Base-by-base conservation (phyloP, 1,140 invertebrate species). In the Stenopsyche tienmushanensis region DNA sequence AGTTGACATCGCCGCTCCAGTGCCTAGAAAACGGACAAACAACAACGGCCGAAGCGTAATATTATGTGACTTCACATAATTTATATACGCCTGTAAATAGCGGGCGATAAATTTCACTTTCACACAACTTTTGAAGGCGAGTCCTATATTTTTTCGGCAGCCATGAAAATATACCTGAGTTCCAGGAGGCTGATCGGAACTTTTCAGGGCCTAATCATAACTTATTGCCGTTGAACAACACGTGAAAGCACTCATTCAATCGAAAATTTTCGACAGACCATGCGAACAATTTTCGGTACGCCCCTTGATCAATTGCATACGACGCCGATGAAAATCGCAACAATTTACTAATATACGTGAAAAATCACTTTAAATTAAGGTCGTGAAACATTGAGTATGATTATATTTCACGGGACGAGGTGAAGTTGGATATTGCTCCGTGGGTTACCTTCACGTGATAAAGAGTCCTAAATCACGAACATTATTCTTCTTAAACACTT, bases 21-120 rank as follows among this genome's bases (percentile, higher is more conserved):
- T 24, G 39, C 57, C 17, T 52, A 62, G 45, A 39, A 62, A 62
- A 62, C 34, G 59, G 59, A 62, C 59, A 62, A 62, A 62, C 52
- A 62, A 52, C 18, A 39, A 29, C 34, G 20, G 15, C 10, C n/a
- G 52, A 54, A 18, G 25, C 54, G n/a, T 42, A 57, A 57, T 57
- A 57, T 57, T 21, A 42, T 17, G 54, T 20, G 29, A 20, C 17
- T n/a, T n/a, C 23, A 26, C 20, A 18, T 42, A 26, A 57, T 57
- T 41, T 57, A 57, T 57, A 39, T 34, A 18, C 54, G n/a, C 18
- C 54, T 57, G 54, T 57, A 57, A 39, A 57, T 57, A 57, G 20
- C 54, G 54, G 54, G 54, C 10, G 1, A 57, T 57, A 57, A 57
- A 57, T 57, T 57, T 25, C 34, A 57, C 54, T 50, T 18, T 50